A percentile compares a stretch with the other conserved stretches of the same genome.
Conservation (phyloP, 2,113 vertebrate genomes). For the Microcebus lehilahytsara region DNA sequence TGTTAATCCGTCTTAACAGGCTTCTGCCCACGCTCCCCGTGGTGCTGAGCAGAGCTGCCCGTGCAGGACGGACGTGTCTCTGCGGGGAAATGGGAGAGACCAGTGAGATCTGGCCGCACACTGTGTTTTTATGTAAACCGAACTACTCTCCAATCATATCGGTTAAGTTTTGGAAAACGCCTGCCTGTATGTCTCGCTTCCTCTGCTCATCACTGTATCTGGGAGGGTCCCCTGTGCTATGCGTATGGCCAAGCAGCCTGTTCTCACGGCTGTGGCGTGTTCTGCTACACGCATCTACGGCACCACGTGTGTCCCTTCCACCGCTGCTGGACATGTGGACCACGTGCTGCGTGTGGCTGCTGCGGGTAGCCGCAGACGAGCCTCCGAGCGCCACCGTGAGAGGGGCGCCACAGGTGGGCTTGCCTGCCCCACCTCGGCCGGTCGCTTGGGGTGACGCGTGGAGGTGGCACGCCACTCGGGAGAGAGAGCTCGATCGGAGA, state of each 20-base stretch:
- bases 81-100: fast-evolving
- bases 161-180: not conserved
- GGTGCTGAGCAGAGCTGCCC: not conserved
- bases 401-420: no score
- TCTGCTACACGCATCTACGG: fast-evolving
- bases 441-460: no score
- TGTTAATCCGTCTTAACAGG: not conserved
- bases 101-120: not conserved
- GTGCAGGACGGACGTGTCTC: not conserved
- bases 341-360: not conserved
- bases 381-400: no score
- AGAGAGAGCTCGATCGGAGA: no score
- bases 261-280: not conserved
- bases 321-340: not conserved
- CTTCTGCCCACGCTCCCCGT: not conserved
- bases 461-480: no score
- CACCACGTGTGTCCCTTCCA: fast-evolving
- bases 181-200: not conserved
- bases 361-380: no score
- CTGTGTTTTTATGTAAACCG: not conserved
- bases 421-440: no score
- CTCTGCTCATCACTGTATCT: not conserved
- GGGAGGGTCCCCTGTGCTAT: not conserved
- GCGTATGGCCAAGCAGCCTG: fast-evolving
- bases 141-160: not conserved